These are phyloP conservation scores for Copidosoma floridanum DNA, from an alignment of 1,140 invertebrate species.

Conservation along the genomic window DNA sequence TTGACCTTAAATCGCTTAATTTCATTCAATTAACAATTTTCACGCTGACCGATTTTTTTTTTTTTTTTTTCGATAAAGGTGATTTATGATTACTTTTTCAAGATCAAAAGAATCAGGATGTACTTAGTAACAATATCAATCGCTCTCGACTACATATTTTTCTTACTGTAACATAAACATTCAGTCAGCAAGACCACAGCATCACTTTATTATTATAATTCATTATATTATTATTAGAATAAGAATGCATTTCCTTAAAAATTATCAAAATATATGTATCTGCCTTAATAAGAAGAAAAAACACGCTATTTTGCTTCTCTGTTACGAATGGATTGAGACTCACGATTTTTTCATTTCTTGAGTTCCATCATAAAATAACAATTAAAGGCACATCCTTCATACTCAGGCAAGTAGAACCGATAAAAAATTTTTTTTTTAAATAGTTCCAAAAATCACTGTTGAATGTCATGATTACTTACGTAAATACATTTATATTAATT, in stretches of 20 bases:
- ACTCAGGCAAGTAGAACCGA: background rate
- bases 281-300: too few relatives aligned
- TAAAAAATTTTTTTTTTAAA: background rate
- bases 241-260: too few relatives aligned
- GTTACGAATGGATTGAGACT: too few relatives aligned
- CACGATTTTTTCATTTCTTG: too few relatives aligned
- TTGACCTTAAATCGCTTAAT: slow-evolving; percentile 3
- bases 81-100: background rate
- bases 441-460: background rate
- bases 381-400: background rate
- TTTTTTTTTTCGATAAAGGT: background rate
- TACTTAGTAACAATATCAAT: background rate
- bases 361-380: background rate
- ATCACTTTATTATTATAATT: too few relatives aligned
- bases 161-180: slow-evolving; percentile 1
- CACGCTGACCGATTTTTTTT: background rate
- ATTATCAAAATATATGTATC: too few relatives aligned
- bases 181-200: background rate
- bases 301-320: too few relatives aligned
- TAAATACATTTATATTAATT: slow-evolving; percentile 13
- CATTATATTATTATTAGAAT: too few relatives aligned
- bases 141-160: slow-evolving; percentile 10
- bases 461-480: slow-evolving; percentile 18
- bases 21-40: slow-evolving; percentile 23
- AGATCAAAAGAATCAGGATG: background rate